Base-by-base conservation (phyloP, 2,797 vertebrate species). In the Rhyacichthys aspro region DNA sequence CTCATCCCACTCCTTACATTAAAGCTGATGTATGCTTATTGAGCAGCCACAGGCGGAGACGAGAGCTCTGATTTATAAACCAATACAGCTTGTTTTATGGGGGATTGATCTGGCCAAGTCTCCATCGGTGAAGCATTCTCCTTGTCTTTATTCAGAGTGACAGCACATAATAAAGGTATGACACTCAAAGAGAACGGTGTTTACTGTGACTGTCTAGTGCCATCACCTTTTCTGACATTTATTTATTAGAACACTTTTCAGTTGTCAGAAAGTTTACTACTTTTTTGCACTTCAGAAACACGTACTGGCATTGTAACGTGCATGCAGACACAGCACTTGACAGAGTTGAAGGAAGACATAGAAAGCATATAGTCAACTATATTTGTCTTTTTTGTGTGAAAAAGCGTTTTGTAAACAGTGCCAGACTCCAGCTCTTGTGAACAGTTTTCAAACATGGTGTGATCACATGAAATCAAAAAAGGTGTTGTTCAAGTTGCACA, bases 21-120 rank as follows among this genome's bases (percentile, higher is more conserved):
- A 67, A 55, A 63, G 70, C 78, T 86, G 85, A 86, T 88, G 64
- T 80, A 84, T 87, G 78, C 70, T 88, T 77, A 87, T 86, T 86
- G 81, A 81, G 76, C 67, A 77, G 76, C 81, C 79, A 68, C 42
- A 63, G 77, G 70, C 69, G 72, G 59, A 67, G 73, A 78, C 73
- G 43, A 61, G 15, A 78, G 61, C 68, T 38, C 67, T 86, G 84
- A 89, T 89, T 86, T 82, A 87, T 83, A 70, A 86, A 85, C 70
- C 78, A 85, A 87, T 86, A 70, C 62, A 56, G 58, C 75, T 74
- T 82, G 78, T 82, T 86, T 88, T 84, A 87, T 82, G 71, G 63
- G 43, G 65, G 72, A 89, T 86, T 87, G 88, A 88, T 91, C 83
- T 56, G 67, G 62, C 67, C 7, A 64, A 58, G 55, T 79, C 83